phyloP scores from a whole-genome alignment of 2,113 vertebrate species.

The Circaetus gallicus region DNA sequence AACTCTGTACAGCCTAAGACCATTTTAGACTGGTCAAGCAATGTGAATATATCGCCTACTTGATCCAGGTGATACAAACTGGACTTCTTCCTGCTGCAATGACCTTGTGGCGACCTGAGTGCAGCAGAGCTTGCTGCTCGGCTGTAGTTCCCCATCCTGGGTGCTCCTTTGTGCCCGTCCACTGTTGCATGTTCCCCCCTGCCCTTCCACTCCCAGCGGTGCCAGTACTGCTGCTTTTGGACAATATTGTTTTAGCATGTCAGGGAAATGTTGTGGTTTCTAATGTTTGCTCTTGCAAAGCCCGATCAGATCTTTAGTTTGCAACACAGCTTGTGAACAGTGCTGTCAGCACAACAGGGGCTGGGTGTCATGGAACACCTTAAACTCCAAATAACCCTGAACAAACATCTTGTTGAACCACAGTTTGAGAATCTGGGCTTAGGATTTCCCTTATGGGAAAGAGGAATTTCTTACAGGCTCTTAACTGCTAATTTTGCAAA shows the following conservation, averaged over 20 bases:
- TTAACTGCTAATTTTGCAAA: neutral
- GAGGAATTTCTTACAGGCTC: neutral
- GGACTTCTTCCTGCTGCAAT: neutral
- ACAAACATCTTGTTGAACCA: neutral
- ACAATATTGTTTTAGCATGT: neutral
- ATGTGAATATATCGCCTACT: neutral
- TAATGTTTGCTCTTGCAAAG: neutral
- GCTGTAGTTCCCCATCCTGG: neutral
- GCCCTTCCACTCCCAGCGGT: neutral
- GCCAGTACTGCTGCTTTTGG: neutral
- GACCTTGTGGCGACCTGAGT: neutral
- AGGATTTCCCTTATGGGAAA: neutral
- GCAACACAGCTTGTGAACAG: neutral
- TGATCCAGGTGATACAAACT: neutral
- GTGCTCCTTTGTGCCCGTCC: fast-evolving
- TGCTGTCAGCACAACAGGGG: neutral
- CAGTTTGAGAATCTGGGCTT: neutral
- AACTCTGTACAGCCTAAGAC: neutral
- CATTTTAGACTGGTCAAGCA: neutral
- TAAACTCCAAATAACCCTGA: neutral
- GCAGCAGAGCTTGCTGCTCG: fast-evolving
- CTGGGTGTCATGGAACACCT: neutral
- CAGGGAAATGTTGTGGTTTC: neutral
- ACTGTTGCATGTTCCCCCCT: neutral
- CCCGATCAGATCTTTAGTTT: neutral